phyloP scores from a whole-genome alignment of 1,140 invertebrate genomes.

The Arion vulgaris region DNA sequence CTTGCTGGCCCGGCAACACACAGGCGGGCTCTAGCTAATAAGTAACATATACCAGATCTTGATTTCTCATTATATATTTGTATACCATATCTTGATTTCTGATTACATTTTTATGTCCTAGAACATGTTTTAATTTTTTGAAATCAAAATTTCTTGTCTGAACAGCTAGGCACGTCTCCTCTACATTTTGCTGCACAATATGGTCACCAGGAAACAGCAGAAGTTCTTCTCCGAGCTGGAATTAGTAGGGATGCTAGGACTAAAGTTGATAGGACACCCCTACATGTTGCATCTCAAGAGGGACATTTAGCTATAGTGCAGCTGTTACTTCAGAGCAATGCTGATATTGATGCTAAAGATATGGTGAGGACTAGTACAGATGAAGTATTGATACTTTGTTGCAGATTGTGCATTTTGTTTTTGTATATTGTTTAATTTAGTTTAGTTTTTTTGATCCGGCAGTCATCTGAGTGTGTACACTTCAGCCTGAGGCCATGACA shows the following conservation, averaged over 20 bases:
- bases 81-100: no score
- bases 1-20: no score
- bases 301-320: slow-evolving; percentile 86
- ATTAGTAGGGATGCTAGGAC: slow-evolving; percentile 90
- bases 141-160: slow-evolving; percentile 14
- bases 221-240: slow-evolving; percentile 86
- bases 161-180: slow-evolving; percentile 88
- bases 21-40: no score
- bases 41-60: no score
- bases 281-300: slow-evolving; percentile 90
- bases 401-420: no score
- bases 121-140: no score
- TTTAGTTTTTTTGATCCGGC: no score
- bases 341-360: slow-evolving; percentile 85
- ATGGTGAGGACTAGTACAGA: slow-evolving; percentile 79
- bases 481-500: no score
- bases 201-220: slow-evolving; percentile 86
- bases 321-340: slow-evolving; percentile 83
- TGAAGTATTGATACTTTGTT: background rate
- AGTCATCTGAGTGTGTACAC: no score
- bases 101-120: no score
- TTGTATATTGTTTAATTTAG: no score
- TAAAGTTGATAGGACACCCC: slow-evolving; percentile 91
- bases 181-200: slow-evolving; percentile 88
- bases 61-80: no score